Evolutionary conservation across 2,797 vertebrate genomes (phyloP).

Genomic region (Anguilla obscura): DNA sequence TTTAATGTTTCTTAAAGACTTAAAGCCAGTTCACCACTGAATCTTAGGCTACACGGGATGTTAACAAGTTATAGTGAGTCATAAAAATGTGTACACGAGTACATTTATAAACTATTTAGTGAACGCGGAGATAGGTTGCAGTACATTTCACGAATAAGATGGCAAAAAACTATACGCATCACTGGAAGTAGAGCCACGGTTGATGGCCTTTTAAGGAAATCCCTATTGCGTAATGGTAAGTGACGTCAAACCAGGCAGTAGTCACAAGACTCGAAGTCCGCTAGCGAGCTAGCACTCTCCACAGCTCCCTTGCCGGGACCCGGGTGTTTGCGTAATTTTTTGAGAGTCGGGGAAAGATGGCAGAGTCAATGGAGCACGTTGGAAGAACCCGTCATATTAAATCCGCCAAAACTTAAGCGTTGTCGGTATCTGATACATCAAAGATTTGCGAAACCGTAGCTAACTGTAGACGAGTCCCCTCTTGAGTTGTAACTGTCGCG

Average conservation of each 20-base stretch:
- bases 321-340: constrained; percentile 28
- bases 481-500: constrained; percentile 31
- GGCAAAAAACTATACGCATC: background rate
- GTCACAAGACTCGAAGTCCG: constrained; percentile 42
- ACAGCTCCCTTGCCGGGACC: constrained; percentile 28
- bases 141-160: background rate
- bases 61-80: background rate
- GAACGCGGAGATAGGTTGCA: background rate
- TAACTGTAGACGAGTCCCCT: constrained; percentile 32
- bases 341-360: constrained; percentile 39
- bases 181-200: constrained; percentile 8
- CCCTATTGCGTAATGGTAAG: constrained; percentile 35
- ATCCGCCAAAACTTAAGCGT: constrained; percentile 36
- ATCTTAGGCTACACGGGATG: background rate
- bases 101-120: background rate
- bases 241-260: constrained; percentile 33
- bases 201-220: constrained; percentile 40
- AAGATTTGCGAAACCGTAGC: background rate
- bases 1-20: background rate
- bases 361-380: constrained; percentile 36
- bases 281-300: constrained; percentile 24
- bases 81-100: background rate
- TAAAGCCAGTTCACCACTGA: no score
- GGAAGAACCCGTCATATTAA: constrained; percentile 33
- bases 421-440: background rate